A percentile compares a stretch with the other conserved stretches of the same genome.
These are phyloP conservation scores for Terrapene triunguis DNA, from an alignment of 2,113 vertebrate genomes.

Conservation along the genomic window DNA sequence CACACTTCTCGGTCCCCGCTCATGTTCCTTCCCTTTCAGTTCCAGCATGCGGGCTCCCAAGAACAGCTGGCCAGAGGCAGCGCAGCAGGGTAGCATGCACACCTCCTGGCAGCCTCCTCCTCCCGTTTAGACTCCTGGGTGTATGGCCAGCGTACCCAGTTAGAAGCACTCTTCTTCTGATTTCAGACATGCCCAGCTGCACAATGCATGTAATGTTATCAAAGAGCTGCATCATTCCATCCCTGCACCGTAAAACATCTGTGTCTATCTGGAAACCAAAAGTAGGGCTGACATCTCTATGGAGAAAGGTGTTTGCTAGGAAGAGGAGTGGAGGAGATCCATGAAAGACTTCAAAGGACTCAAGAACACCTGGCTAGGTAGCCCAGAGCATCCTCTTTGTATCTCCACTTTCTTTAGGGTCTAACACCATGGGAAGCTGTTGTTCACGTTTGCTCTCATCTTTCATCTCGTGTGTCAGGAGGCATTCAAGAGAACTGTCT, in stretches of 20 bases:
- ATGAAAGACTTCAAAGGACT: not conserved
- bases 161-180: not conserved
- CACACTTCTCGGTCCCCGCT: not conserved
- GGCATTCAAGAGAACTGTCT: not conserved
- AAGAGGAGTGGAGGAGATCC: not conserved
- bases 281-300: not conserved
- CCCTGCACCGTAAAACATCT: not conserved
- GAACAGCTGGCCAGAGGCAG: not conserved
- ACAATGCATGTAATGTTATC: not conserved
- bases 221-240: not conserved
- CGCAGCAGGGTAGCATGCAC: not conserved
- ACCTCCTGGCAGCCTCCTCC: not conserved
- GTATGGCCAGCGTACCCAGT: no score
- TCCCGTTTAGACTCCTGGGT: not conserved
- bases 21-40: not conserved
- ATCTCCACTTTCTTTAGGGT: not conserved
- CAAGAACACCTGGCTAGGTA: not conserved
- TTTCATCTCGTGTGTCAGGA: not conserved
- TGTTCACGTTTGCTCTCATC: not conserved
- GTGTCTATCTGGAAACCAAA: not conserved
- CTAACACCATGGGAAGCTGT: not conserved
- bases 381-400: not conserved
- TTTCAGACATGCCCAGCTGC: not conserved
- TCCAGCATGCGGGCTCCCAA: not conserved
- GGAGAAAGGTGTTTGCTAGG: not conserved